Base-by-base conservation (phyloP, 2,113 vertebrate species). In the Sorex fumeus region DNA sequence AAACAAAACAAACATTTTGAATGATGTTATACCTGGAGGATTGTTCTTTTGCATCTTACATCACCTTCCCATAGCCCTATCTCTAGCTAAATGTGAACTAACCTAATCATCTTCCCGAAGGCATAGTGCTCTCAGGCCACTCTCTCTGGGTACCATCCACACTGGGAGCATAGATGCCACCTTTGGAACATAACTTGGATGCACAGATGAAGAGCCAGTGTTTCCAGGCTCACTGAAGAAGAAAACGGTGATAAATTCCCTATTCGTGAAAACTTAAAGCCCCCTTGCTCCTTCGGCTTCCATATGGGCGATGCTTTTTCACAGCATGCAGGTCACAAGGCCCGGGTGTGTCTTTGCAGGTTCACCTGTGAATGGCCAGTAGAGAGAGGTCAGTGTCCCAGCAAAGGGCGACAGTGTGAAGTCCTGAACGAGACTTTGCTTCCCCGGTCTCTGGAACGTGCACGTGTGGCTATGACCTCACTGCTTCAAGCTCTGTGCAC, bases 211-310 rank as follows among this genome's bases (percentile, higher is more conserved):
- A 74, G 25, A 47, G 11, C 45, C 15, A 30, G 50, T 30, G 43
- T 0, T 0, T 74, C 32, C 25, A 36, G 40, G 25, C 53, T 84
- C 66, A 30, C 2, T 27, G 36, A 83, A 85, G 36, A 92, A 87
- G 53, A 19, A 91, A 85, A 81, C 57, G 82, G 66, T 79, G 34
- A 53, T 62, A 70, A 92, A 79, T 21, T 60, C 21, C 84, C 27
- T 70, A 40, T 87, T 89, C 87, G 23, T 25, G 50, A 45, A 92
- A 87, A 79, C 6, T 79, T 72, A 50, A 91, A 75, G n/a, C 5
- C 3, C 16, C 1, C n/a, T 43, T 66, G 27, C 84, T 91, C 34
- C 74, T 18, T 83, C 79, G 32, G 23, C 70, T 94, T 84, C n/a
- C 12, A 28, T 30, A 30, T 36, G 82, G 71, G n/a, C n/a, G 70